phyloP scores from a whole-genome alignment of 2,113 vertebrate genomes.

The Dendropsophus ebraccatus region DNA sequence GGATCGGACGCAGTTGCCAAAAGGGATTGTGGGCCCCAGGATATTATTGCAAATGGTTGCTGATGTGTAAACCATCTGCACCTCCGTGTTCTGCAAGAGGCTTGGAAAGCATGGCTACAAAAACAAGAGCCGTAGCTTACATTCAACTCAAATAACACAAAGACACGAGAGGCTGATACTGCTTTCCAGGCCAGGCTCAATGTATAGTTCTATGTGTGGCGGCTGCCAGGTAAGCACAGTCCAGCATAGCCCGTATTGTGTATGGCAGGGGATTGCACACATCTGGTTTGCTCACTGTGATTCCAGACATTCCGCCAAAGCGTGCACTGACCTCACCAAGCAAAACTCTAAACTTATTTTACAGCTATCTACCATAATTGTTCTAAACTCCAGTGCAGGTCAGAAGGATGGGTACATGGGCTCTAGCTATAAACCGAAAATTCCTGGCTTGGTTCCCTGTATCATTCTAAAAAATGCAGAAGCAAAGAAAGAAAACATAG shows the following conservation, averaged over 20 bases:
- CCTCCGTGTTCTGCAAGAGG: conserved; percentile 9
- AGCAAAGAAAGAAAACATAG: not conserved
- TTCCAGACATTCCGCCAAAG: not conserved
- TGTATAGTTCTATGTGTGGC: not conserved
- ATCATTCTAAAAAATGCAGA: not conserved
- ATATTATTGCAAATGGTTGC: conserved; percentile 13
- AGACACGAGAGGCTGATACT: not conserved
- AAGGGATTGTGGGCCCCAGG: not conserved
- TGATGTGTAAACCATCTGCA: conserved; percentile 41
- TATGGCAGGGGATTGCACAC: not conserved
- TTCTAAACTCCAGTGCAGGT: not conserved
- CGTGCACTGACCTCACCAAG: not conserved
- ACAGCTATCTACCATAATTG: not conserved
- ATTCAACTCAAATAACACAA: not conserved
- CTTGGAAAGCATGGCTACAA: conserved; percentile 2
- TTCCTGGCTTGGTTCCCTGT: not conserved
- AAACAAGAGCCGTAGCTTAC: conserved; percentile 1
- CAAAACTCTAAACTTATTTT: not conserved
- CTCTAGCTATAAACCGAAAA: not conserved
- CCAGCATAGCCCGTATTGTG: not conserved
- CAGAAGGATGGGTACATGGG: not conserved
- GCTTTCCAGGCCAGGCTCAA: not conserved
- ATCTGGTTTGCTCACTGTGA: not conserved
- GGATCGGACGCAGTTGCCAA: not conserved
- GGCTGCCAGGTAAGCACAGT: not conserved